phyloP scores from a whole-genome alignment of 2,113 vertebrate genomes.

The Cavia porcellus region DNA sequence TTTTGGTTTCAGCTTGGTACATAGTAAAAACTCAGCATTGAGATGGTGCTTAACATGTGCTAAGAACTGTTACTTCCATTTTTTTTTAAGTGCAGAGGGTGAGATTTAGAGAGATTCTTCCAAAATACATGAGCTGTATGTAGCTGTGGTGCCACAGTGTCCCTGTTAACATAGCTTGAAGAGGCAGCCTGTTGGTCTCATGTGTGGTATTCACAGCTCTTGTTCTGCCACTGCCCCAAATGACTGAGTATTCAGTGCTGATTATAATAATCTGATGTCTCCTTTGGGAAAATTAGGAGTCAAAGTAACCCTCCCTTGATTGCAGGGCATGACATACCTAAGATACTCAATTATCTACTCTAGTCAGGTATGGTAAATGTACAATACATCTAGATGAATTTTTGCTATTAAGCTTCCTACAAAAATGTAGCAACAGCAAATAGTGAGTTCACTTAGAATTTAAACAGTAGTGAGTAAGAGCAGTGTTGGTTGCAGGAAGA shows the following conservation, averaged over 20 bases:
- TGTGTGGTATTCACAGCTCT: too few species aligned
- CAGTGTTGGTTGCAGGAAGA: background rate
- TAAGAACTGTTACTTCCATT: background rate
- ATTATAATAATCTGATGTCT: background rate
- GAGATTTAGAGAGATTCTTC: background rate
- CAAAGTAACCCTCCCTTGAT: background rate
- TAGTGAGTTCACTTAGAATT: background rate
- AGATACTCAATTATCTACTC: background rate
- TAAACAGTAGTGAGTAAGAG: background rate
- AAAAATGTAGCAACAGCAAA: background rate
- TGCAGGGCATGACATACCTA: background rate
- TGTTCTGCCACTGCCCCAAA: background rate
- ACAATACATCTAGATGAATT: background rate
- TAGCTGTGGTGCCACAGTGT: too few species aligned
- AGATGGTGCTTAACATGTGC: background rate
- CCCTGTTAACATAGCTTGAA: fast-evolving
- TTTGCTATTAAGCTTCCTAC: background rate
- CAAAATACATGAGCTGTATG: background rate
- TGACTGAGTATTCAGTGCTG: background rate
- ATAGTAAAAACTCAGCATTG: background rate
- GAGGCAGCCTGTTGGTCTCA: background rate
- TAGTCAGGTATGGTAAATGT: background rate
- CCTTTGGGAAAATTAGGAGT: background rate
- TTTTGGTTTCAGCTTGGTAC: background rate
- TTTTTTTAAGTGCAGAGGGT: background rate